phyloP scores from a whole-genome alignment of 2,797 vertebrate species.

The Peromyscus nudipes region DNA sequence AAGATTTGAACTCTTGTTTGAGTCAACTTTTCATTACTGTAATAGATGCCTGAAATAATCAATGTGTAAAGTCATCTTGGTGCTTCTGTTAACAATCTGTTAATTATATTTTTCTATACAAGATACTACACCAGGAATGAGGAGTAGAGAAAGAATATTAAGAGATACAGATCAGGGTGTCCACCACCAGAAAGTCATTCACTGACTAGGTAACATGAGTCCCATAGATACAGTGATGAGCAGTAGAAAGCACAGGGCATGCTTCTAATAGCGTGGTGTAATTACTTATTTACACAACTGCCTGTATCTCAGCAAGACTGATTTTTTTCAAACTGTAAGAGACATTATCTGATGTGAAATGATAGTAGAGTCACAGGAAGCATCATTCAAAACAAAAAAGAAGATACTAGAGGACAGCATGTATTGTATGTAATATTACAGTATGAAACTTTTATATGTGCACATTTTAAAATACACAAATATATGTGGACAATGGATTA shows the following conservation, averaged over 20 bases:
- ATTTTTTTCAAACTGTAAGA: background rate
- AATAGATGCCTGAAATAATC: background rate
- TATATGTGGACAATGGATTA: background rate
- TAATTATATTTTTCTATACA: background rate
- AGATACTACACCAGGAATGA: background rate
- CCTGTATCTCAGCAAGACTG: background rate
- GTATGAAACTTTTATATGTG: background rate
- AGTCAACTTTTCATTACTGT: background rate
- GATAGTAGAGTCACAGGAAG: background rate
- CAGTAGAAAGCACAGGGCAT: background rate
- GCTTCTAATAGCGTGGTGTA: background rate
- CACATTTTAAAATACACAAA: background rate
- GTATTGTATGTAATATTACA: background rate
- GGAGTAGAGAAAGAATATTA: background rate
- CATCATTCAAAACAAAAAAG: conserved; percentile 37
- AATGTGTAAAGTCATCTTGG: background rate
- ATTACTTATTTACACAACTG: background rate
- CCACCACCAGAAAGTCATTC: background rate
- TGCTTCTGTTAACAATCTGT: background rate
- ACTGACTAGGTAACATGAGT: background rate
- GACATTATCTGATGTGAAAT: background rate
- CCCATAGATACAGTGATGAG: background rate
- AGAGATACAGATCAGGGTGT: background rate
- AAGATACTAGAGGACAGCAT: background rate
- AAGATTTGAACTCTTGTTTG: background rate